phyloP scores from a whole-genome alignment of 2,113 vertebrate species.

The Prunella himalayana region DNA sequence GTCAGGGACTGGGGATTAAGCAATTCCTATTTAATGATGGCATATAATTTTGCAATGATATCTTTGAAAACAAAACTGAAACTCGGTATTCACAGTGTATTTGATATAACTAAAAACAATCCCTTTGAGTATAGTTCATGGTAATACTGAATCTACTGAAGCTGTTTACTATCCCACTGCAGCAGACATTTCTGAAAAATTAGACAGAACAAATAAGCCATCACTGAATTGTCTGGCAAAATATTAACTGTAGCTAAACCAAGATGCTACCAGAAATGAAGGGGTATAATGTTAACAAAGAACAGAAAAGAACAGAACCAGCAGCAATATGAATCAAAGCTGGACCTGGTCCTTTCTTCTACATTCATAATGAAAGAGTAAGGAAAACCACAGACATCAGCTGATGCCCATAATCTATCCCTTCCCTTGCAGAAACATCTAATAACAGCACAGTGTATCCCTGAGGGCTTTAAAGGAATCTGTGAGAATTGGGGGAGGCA shows the following conservation, averaged over 20 bases:
- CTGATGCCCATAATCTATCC: not conserved
- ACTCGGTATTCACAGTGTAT: not conserved
- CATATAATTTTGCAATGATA: not conserved
- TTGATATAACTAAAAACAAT: not conserved
- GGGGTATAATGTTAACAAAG: not conserved
- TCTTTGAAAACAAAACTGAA: not conserved
- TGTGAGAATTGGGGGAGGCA: not conserved
- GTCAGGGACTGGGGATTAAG: not conserved
- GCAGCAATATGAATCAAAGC: not conserved
- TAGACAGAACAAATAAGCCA: not conserved
- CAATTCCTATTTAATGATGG: not conserved
- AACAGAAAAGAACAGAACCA: not conserved
- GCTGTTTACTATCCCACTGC: not conserved
- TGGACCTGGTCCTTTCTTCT: not conserved
- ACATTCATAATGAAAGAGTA: not conserved
- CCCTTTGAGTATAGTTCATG: not conserved
- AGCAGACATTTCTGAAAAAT: not conserved
- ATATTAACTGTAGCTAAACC: not conserved
- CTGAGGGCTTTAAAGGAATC: not conserved
- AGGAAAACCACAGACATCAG: not conserved
- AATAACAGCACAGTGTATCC: not conserved
- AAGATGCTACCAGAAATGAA: not conserved
- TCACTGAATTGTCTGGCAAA: not conserved
- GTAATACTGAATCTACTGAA: not conserved
- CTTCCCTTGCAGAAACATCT: not conserved